Evolutionary conservation across 2,888 invertebrate species (phyloP).

Genomic region (Habrosyne pyritoides): DNA sequence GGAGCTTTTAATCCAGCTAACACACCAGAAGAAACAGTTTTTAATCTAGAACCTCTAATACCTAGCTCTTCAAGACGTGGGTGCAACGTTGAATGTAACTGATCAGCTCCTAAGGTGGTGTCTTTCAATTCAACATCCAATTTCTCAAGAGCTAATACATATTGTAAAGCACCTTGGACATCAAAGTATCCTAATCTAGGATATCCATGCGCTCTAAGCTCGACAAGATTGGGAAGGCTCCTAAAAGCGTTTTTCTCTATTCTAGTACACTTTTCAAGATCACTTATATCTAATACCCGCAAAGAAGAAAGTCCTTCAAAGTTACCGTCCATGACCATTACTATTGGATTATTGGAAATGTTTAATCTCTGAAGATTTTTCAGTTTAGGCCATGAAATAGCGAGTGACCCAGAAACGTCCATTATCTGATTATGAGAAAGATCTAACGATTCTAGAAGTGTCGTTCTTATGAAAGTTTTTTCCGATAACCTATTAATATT

Average conservation of each 20-base stretch:
- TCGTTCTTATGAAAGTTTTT: slow-evolving; percentile 89
- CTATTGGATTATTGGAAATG: slow-evolving; percentile 93
- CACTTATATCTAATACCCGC: slow-evolving; percentile 85
- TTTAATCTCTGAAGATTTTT: slow-evolving; percentile 89
- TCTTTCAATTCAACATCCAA: slow-evolving; percentile 95
- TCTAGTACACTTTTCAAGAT: slow-evolving; percentile 87
- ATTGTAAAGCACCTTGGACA: slow-evolving; percentile 91
- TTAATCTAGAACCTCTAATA: slow-evolving; percentile 88
- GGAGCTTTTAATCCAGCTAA: slow-evolving; percentile 91
- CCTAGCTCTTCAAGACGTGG: slow-evolving; percentile 90
- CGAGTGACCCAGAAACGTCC: slow-evolving; percentile 84
- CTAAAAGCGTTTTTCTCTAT: slow-evolving; percentile 93
- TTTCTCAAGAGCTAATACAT: slow-evolving; percentile 88
- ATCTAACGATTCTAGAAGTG: slow-evolving; percentile 90
- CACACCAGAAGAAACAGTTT: slow-evolving; percentile 91
- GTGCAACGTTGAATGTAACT: slow-evolving; percentile 90
- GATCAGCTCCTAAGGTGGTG: slow-evolving; percentile 90
- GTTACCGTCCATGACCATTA: slow-evolving; percentile 89
- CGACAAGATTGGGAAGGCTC: slow-evolving; percentile 87
- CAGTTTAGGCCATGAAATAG: slow-evolving; percentile 87
- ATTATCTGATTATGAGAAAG: slow-evolving; percentile 88
- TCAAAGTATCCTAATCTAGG: slow-evolving; percentile 93
- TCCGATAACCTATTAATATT: slow-evolving; percentile 86
- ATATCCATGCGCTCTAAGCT: slow-evolving; percentile 88
- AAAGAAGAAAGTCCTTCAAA: slow-evolving; percentile 88